phyloP scores from a whole-genome alignment of 2,797 vertebrate genomes.

The Phataginus tetradactyla region DNA sequence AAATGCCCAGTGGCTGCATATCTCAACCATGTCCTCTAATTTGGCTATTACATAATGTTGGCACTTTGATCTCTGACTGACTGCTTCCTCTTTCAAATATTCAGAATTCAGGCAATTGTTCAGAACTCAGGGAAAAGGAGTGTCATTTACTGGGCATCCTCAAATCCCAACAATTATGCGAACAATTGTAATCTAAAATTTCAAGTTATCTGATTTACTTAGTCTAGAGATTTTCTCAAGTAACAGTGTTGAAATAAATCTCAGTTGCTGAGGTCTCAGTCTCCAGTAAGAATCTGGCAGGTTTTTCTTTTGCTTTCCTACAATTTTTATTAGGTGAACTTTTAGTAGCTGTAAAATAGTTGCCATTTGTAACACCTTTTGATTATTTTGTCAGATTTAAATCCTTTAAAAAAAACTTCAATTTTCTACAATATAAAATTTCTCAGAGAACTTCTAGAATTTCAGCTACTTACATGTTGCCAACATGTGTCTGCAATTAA shows the following conservation, averaged over 20 bases:
- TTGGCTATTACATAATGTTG: neutral
- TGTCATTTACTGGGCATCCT: neutral
- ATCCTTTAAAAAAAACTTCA: neutral
- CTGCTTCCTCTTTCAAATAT: neutral
- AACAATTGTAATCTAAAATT: neutral
- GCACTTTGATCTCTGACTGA: neutral
- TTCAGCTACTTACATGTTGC: neutral
- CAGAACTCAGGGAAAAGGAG: neutral
- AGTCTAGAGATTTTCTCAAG: neutral
- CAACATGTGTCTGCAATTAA: slow-evolving; percentile 34
- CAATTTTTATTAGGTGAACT: slow-evolving; percentile 43
- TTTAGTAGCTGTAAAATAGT: slow-evolving; percentile 43
- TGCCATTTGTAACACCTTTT: slow-evolving; percentile 31
- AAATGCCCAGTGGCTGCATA: neutral
- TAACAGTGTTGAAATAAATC: neutral
- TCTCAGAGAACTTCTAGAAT: slow-evolving; percentile 52
- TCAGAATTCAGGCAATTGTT: slow-evolving; percentile 1
- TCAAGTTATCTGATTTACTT: neutral
- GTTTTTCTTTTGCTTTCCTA: slow-evolving; percentile 21
- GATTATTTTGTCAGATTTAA: slow-evolving; percentile 60
- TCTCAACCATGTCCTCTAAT: neutral
- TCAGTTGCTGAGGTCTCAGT: neutral
- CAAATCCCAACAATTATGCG: neutral
- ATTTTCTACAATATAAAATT: slow-evolving; percentile 11
- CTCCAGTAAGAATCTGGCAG: neutral